phyloP scores from a whole-genome alignment of 1,140 invertebrate genomes.

The Gryllus bimaculatus region DNA sequence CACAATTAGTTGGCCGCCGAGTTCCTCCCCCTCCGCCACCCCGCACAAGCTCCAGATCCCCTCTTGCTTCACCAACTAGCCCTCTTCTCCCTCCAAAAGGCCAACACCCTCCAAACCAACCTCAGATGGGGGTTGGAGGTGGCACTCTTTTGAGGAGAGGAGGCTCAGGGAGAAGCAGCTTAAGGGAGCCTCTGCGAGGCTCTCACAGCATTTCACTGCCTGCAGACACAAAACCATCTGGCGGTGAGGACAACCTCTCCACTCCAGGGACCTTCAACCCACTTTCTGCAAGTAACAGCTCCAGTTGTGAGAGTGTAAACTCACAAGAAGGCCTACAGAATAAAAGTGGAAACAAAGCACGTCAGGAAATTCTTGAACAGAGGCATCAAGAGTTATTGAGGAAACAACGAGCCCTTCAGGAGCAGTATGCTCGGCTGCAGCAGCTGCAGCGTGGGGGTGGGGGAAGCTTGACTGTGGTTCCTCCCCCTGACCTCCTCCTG shows the following conservation, averaged over 20 bases:
- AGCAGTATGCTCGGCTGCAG: constrained; percentile 78
- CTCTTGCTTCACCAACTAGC: constrained; percentile 66
- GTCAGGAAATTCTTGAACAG: constrained; percentile 69
- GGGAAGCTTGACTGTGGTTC: constrained; percentile 45
- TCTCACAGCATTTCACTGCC: constrained; percentile 20
- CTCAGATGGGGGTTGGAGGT: constrained; percentile 24
- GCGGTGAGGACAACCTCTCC: constrained; percentile 8
- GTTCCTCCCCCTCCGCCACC: constrained; percentile 80
- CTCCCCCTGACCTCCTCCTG: constrained; percentile 50
- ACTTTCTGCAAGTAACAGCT: constrained; percentile 47
- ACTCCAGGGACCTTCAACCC: constrained; percentile 24
- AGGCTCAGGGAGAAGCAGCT: constrained; percentile 29
- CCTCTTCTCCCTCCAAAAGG: constrained; percentile 45
- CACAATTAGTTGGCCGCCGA: constrained; percentile 52
- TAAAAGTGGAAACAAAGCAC: constrained; percentile 35
- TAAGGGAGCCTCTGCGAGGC: constrained; percentile 27
- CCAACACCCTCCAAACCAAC: constrained; percentile 25
- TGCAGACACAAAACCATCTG: not conserved
- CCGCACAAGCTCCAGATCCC: constrained; percentile 69
- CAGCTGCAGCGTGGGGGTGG: constrained; percentile 69
- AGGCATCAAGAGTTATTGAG: constrained; percentile 75
- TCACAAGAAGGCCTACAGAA: constrained; percentile 50
- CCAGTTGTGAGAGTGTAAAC: constrained; percentile 67
- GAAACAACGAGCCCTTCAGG: constrained; percentile 77
- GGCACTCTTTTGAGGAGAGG: constrained; percentile 26